phyloP scores from a whole-genome alignment of 2,888 invertebrate genomes.

The Brassicogethes aeneus region DNA sequence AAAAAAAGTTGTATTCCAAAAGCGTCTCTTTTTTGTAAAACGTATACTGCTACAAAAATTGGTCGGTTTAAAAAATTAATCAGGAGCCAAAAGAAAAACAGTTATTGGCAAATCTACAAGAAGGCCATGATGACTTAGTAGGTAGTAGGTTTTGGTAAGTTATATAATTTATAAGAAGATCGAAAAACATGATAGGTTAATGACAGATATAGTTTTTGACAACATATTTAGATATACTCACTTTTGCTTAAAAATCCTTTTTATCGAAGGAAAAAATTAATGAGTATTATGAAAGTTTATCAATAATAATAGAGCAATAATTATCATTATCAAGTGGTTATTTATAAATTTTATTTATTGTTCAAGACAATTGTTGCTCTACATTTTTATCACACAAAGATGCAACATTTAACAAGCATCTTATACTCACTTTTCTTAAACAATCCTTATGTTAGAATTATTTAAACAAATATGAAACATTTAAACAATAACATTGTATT shows the following conservation, averaged over 20 bases:
- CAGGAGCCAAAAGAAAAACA: background rate
- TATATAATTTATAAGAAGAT: no score
- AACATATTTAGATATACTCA: background rate
- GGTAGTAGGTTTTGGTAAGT: background rate
- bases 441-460: conserved; percentile 36
- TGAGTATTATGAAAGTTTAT: background rate
- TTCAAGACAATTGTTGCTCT: no score
- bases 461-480: background rate
- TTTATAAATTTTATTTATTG: no score
- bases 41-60: background rate
- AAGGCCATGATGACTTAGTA: background rate
- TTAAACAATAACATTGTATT: no score
- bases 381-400: conserved; percentile 19
- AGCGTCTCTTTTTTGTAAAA: background rate
- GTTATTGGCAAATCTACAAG: background rate
- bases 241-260: background rate
- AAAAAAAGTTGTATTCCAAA: background rate
- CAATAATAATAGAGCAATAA: background rate
- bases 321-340: no score
- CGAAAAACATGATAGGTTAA: background rate
- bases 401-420: conserved; percentile 23
- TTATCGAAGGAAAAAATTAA: background rate
- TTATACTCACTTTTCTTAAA: conserved; percentile 50
- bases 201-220: background rate
- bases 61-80: background rate